A percentile compares a stretch with the other conserved stretches of the same genome.
Evolutionary conservation across 1,140 invertebrate genomes (phyloP).

Genomic region (Drosophila lacteicornis): DNA sequence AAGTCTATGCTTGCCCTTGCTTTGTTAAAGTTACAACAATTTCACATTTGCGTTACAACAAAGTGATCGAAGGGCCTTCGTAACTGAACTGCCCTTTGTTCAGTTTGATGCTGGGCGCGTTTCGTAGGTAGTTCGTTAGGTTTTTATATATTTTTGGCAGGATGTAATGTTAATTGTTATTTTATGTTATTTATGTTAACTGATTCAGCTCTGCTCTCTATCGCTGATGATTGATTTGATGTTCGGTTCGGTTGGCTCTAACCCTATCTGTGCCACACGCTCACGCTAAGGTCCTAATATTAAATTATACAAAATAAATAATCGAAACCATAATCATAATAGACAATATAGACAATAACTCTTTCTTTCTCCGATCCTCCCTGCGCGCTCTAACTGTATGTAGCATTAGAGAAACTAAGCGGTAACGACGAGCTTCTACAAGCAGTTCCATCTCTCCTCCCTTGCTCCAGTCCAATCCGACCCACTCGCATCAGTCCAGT

Average conservation of each 20-base stretch:
- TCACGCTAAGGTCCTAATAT: constrained; percentile 72
- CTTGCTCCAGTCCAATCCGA: constrained; percentile 5
- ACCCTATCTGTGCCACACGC: constrained; percentile 50
- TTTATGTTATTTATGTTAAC: constrained; percentile 47
- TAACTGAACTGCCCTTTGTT: constrained; percentile 2
- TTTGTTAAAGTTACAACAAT: constrained; percentile 76
- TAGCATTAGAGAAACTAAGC: constrained; percentile 63
- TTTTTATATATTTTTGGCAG: constrained; percentile 82
- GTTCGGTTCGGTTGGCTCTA: constrained; percentile 31
- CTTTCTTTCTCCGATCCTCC: constrained; percentile 9
- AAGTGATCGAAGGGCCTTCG: constrained; percentile 20
- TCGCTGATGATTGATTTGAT: constrained; percentile 34
- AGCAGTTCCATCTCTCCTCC: constrained; percentile 46
- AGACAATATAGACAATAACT: constrained; percentile 62
- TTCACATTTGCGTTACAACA: constrained; percentile 55
- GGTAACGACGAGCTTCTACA: constrained; percentile 69
- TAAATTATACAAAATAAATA: constrained; percentile 83
- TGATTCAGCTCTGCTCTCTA: constrained; percentile 24
- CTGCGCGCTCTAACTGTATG: constrained; percentile 46
- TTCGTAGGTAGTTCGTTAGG: constrained; percentile 72
- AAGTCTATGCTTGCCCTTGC: constrained; percentile 65
- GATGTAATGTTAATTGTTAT: constrained; percentile 60
- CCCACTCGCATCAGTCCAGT: constrained; percentile 11
- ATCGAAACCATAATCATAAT: constrained; percentile 77
- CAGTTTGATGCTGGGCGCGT: constrained; percentile 57